Base-by-base conservation (phyloP, 2,888 invertebrate genomes). In the Holacanthella duospinosa region DNA sequence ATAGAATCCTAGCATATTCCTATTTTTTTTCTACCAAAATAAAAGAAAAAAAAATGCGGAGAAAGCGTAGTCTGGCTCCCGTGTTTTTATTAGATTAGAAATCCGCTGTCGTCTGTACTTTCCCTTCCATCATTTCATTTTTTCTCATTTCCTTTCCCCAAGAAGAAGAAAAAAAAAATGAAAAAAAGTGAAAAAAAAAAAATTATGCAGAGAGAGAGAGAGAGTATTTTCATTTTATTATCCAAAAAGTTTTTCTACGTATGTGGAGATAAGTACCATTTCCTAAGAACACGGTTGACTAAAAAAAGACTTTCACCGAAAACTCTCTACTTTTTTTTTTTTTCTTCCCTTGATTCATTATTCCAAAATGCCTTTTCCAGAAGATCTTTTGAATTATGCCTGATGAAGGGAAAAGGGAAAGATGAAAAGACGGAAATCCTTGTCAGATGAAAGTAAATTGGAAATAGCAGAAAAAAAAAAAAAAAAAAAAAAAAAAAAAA, bases 21-120 rank as follows among this genome's bases (percentile, higher is more conserved):
- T 21, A 4, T n/a, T 21, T 48, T 48, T 48, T 21, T n/a, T 4
- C 48, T n/a, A 48, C 4, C 4, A 48, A 48, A 48, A n/a, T 16
- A 48, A 48, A 48, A n/a, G 21, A 4, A 48, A 48, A 48, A 21
- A n/a, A 21, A 48, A 48, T 4, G 48, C 4, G 4, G 48, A 48
- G 48, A 48, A 21, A 48, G 12, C 6, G n/a, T 48, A n/a, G 12
- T 48, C 12, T 48, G 12, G 6, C 48, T 36, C 36, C 36, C 36
- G 36, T 48, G 48, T 48, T 48, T 48, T 48, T 48, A 48, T 48
- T 48, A 48, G 48, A 48, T 48, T 48, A 48, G 48, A 48, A 48
- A 48, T 48, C 48, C 48, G 48, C 48, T 48, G 48, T 48, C 48
- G 48, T 48, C 48, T 48, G 48, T 48, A 48, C 48, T 48, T 48